Conservation (phyloP, 2,888 invertebrate species). For the Drosophila quinaria region DNA sequence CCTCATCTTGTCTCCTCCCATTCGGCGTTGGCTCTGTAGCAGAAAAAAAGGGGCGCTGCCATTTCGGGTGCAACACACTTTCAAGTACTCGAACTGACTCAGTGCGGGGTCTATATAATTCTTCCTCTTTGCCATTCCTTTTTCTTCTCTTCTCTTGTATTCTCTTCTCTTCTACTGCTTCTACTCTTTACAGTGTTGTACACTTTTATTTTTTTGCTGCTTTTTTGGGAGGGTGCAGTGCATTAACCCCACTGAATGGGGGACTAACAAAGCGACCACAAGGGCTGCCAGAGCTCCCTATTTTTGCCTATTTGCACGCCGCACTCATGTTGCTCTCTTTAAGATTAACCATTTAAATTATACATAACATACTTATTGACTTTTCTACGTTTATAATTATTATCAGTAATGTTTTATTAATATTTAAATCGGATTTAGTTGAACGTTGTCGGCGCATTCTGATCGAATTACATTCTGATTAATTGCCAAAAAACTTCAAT, state of each 20-base stretch:
- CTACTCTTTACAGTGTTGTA: constrained; percentile 9
- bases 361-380: not conserved
- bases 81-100: constrained; percentile 70
- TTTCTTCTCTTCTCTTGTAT: not conserved
- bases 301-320: not conserved
- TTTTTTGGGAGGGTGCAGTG: constrained; percentile 63
- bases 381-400: no score
- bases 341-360: not conserved
- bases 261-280: constrained; percentile 25
- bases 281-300: not conserved
- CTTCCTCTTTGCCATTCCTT: constrained; percentile 6
- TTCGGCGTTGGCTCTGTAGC: constrained; percentile 13
- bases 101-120: constrained; percentile 47
- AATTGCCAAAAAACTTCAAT: no score
- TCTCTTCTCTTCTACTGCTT: constrained; percentile 2
- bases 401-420: no score
- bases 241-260: constrained; percentile 67
- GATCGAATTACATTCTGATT: no score
- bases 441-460: no score
- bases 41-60: constrained; percentile 37
- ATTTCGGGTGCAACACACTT: constrained; percentile 76
- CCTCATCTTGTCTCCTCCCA: not conserved
- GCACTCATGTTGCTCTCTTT: constrained; percentile 9
- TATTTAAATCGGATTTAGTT: no score
- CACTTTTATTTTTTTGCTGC: constrained; percentile 12